These are phyloP conservation scores for Cotesia vestalis DNA, from an alignment of 1,140 invertebrate genomes.

Conservation along the genomic window DNA sequence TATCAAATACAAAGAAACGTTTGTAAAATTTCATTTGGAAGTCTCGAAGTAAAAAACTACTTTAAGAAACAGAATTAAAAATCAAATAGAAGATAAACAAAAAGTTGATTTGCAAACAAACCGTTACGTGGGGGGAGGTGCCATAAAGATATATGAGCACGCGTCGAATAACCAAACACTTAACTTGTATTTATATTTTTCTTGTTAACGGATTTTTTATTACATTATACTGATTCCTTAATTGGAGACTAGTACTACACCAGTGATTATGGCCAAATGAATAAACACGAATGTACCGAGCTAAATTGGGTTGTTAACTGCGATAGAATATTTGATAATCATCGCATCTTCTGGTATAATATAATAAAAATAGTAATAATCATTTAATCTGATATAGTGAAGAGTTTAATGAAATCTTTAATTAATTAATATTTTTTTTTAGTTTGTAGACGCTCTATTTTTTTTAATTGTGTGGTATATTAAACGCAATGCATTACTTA, in stretches of 20 bases:
- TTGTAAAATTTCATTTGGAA: too few species aligned
- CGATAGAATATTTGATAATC: slow-evolving; percentile 4
- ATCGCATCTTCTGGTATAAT: too few species aligned
- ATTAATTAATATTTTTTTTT: too few species aligned
- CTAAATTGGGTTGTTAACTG: not conserved
- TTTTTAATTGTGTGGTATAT: too few species aligned
- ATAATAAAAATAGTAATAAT: too few species aligned
- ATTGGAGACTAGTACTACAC: slow-evolving; percentile 22
- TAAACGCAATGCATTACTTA: too few species aligned
- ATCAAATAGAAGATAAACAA: not conserved
- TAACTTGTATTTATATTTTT: slow-evolving; percentile 16
- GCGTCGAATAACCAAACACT: slow-evolving; percentile 20
- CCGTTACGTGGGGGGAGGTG: slow-evolving; percentile 16
- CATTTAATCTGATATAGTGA: too few species aligned
- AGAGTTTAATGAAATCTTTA: too few species aligned
- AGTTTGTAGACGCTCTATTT: too few species aligned
- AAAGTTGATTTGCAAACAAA: slow-evolving; percentile 1
- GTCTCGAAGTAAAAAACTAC: too few species aligned
- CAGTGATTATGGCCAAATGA: not conserved
- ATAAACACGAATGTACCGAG: not conserved
- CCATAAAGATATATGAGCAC: slow-evolving; percentile 35
- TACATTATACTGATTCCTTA: slow-evolving; percentile 32
- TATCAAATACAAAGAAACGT: too few species aligned
- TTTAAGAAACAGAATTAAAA: too few species aligned
- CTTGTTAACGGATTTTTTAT: slow-evolving; percentile 32